Conservation (phyloP, 2,888 invertebrate genomes). For the Microplitis deprimator region DNA sequence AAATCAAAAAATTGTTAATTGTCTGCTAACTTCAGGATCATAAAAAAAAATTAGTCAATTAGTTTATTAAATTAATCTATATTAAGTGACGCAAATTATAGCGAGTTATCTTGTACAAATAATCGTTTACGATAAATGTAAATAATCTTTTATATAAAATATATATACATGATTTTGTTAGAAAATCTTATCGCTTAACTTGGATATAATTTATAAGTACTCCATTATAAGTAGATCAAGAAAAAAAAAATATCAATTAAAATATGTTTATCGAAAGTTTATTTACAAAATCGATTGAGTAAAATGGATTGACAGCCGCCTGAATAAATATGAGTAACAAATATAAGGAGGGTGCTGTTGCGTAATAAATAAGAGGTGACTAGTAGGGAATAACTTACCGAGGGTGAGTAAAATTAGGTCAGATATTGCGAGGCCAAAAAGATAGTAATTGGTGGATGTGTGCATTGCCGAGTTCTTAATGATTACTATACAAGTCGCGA, state of each 20-base stretch:
- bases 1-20: too few relatives aligned
- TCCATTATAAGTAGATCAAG: neutral
- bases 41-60: constrained; percentile 1
- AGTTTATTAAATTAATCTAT: neutral
- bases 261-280: neutral
- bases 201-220: constrained; percentile 9
- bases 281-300: neutral
- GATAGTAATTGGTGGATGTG: constrained; percentile 92
- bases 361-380: too few relatives aligned
- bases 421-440: constrained; percentile 90
- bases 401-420: constrained; percentile 86
- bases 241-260: neutral
- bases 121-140: constrained; percentile 12
- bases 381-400: constrained; percentile 76
- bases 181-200: constrained; percentile 25
- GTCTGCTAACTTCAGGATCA: too few relatives aligned
- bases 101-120: constrained; percentile 37
- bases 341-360: too few relatives aligned
- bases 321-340: too few relatives aligned
- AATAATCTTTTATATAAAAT: constrained; percentile 6
- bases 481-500: constrained; percentile 89
- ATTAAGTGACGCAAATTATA: constrained; percentile 42
- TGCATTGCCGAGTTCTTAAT: constrained; percentile 86
- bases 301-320: too few relatives aligned
- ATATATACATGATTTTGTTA: constrained; percentile 19